Conservation (phyloP, 2,888 invertebrate genomes). For the Pyralis farinalis region DNA sequence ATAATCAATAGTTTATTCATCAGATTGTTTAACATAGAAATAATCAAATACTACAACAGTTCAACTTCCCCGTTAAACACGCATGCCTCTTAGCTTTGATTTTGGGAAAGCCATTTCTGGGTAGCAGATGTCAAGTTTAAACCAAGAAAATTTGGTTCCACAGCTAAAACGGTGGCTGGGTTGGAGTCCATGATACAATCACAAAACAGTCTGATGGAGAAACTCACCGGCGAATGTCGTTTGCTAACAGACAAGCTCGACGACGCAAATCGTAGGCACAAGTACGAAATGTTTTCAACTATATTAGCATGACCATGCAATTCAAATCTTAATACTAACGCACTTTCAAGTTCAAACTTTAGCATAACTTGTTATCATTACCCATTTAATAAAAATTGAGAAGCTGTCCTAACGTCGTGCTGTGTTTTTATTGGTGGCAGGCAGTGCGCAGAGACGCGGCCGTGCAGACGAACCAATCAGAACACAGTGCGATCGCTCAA, state of each 20-base stretch:
- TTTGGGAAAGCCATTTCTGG: not conserved
- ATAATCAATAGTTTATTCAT: constrained; percentile 86
- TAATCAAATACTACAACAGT: not conserved
- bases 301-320: constrained; percentile 52
- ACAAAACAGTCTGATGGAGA: constrained; percentile 96
- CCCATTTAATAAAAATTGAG: constrained; percentile 49
- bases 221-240: constrained; percentile 94
- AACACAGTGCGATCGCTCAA: constrained; percentile 77
- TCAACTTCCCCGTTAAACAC: not conserved
- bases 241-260: constrained; percentile 94
- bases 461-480: constrained; percentile 79
- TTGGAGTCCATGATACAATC: constrained; percentile 94
- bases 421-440: constrained; percentile 81
- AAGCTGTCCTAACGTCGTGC: constrained; percentile 70
- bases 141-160: constrained; percentile 72
- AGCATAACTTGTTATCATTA: constrained; percentile 55
- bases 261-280: constrained; percentile 93
- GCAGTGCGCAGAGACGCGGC: constrained; percentile 79
- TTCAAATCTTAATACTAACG: constrained; percentile 23
- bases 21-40: constrained; percentile 69
- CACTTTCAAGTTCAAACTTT: constrained; percentile 18
- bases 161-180: constrained; percentile 94
- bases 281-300: constrained; percentile 83
- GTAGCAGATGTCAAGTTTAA: constrained; percentile 42
- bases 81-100: not conserved